phyloP scores from a whole-genome alignment of 1,140 invertebrate species.

The Pemphigus obesinymphae region DNA sequence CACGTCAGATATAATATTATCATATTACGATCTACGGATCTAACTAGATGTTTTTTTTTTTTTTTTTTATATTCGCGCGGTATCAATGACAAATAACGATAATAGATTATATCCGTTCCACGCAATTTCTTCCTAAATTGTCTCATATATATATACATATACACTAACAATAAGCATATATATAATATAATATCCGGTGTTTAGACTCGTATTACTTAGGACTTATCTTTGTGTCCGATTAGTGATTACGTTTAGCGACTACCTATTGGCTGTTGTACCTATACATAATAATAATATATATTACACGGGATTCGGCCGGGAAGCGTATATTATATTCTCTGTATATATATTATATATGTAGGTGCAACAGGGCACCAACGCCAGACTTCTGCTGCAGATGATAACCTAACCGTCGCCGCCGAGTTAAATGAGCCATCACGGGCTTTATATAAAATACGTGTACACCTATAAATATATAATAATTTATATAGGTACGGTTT shows the following conservation, averaged over 20 bases:
- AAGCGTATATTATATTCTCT: too few species aligned
- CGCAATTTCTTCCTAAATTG: neutral
- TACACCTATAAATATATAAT: neutral
- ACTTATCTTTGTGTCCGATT: conserved; percentile 25
- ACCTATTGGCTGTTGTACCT: neutral
- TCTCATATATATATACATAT: too few species aligned
- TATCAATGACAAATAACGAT: too few species aligned
- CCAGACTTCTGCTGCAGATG: too few species aligned
- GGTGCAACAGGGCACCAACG: too few species aligned
- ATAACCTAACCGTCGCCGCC: neutral
- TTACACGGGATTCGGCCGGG: too few species aligned
- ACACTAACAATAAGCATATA: conserved; percentile 4
- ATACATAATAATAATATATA: too few species aligned
- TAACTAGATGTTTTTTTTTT: neutral
- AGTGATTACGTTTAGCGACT: conserved; percentile 4
- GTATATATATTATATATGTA: neutral
- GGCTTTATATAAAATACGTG: neutral
- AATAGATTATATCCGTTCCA: neutral
- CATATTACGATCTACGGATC: too few species aligned
- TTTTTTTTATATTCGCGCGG: neutral
- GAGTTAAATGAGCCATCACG: conserved; percentile 32
- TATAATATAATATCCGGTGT: conserved; percentile 28
- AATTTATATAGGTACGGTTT: neutral
- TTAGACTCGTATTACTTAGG: neutral
- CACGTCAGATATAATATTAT: too few species aligned